phyloP scores from a whole-genome alignment of 2,113 vertebrate genomes.

The Theristicus caerulescens region DNA sequence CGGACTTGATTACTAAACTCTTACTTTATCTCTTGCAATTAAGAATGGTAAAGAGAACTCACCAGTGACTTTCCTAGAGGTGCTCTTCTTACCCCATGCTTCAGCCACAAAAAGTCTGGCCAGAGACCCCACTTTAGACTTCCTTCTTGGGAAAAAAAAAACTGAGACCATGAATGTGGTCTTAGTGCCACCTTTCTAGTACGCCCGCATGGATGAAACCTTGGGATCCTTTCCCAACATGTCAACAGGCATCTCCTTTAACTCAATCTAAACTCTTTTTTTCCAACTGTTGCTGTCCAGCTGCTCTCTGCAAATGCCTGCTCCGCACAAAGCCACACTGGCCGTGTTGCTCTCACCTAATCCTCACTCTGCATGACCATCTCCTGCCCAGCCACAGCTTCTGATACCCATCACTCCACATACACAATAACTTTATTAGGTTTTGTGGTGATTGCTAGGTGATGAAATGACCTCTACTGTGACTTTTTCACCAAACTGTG shows the following conservation, averaged over 20 bases:
- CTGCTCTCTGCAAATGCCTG: not conserved
- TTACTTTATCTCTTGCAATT: not conserved
- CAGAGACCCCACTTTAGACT: not conserved
- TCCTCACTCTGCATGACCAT: not conserved
- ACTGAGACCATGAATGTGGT: not conserved
- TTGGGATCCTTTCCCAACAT: not conserved
- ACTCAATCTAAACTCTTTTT: not conserved
- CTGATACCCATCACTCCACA: not conserved
- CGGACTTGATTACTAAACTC: not conserved
- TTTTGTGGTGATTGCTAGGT: not conserved
- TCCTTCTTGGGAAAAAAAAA: not conserved
- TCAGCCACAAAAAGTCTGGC: not conserved
- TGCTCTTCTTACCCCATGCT: not conserved
- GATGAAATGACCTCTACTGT: not conserved
- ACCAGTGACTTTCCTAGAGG: not conserved
- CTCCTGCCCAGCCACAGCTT: not conserved
- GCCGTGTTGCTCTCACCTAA: not conserved
- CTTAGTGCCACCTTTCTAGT: not conserved
- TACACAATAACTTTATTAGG: not conserved
- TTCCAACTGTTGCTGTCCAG: fast-evolving
- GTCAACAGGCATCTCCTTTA: not conserved
- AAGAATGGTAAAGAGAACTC: not conserved
- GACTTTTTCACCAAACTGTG: not conserved
- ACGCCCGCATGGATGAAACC: not conserved
- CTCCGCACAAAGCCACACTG: fast-evolving